These are phyloP conservation scores for Malurus cyaneus DNA, from an alignment of 2,113 vertebrate species.

Conservation along the genomic window DNA sequence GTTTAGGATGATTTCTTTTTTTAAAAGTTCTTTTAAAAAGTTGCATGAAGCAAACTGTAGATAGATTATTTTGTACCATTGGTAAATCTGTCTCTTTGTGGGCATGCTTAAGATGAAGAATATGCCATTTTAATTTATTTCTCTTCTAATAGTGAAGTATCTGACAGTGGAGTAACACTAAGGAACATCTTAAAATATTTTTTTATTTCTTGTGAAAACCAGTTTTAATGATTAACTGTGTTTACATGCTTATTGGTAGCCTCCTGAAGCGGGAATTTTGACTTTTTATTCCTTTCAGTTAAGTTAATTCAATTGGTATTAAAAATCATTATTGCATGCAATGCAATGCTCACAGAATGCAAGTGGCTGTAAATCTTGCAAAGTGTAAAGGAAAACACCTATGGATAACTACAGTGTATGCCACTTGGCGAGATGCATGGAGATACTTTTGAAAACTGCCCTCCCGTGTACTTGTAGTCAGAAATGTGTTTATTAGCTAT, in stretches of 20 bases:
- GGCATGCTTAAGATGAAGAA: not conserved
- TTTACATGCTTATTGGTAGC: not conserved
- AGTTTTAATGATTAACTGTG: not conserved
- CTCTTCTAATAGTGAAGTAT: not conserved
- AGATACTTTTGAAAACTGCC: not conserved
- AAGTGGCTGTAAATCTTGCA: not conserved
- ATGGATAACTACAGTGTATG: not conserved
- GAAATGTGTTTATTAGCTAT: not conserved
- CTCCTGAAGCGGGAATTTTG: not conserved
- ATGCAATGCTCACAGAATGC: not conserved
- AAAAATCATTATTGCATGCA: not conserved
- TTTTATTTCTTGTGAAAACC: not conserved
- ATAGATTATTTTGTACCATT: not conserved
- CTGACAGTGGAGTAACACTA: rapidly evolving
- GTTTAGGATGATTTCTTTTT: not conserved
- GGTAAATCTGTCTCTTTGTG: not conserved
- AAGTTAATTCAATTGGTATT: not conserved
- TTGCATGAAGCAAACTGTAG: not conserved
- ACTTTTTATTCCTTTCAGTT: not conserved
- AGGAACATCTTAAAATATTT: not conserved
- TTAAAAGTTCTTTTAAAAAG: not conserved
- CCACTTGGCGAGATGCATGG: rapidly evolving
- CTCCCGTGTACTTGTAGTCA: not conserved
- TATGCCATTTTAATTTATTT: not conserved
- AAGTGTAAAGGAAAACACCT: not conserved